phyloP scores from a whole-genome alignment of 2,113 vertebrate species.

The Tiliqua scincoides region DNA sequence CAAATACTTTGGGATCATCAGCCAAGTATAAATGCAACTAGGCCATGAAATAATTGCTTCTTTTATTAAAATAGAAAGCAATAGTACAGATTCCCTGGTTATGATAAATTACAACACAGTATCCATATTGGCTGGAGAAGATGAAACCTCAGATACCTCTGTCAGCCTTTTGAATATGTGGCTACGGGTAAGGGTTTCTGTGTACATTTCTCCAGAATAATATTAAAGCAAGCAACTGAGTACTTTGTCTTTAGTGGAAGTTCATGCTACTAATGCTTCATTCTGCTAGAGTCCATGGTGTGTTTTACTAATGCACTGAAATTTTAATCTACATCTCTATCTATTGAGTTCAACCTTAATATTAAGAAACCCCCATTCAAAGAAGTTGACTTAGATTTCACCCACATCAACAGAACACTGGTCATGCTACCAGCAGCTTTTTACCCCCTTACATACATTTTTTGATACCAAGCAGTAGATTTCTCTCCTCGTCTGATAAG shows the following conservation, averaged over 20 bases:
- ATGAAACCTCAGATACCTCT: neutral
- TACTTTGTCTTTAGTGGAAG: neutral
- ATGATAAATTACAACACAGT: too few species aligned
- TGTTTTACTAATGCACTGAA: neutral
- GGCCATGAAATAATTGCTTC: neutral
- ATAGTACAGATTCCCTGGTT: neutral
- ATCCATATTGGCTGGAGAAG: neutral
- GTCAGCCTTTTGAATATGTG: neutral
- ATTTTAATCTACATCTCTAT: neutral
- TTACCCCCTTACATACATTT: neutral
- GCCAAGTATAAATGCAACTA: neutral
- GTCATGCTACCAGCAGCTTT: neutral
- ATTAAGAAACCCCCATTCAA: neutral
- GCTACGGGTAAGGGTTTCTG: neutral
- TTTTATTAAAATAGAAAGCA: neutral
- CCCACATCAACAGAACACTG: neutral
- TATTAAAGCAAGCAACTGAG: neutral
- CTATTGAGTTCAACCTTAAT: neutral
- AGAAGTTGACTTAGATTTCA: neutral
- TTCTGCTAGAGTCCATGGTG: neutral
- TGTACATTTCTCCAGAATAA: neutral
- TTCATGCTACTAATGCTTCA: neutral
- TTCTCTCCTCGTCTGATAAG: neutral
- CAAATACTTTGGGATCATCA: neutral
- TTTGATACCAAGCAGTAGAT: neutral